phyloP scores from a whole-genome alignment of 2,797 vertebrate species.

The Zenarchopterus dispar region DNA sequence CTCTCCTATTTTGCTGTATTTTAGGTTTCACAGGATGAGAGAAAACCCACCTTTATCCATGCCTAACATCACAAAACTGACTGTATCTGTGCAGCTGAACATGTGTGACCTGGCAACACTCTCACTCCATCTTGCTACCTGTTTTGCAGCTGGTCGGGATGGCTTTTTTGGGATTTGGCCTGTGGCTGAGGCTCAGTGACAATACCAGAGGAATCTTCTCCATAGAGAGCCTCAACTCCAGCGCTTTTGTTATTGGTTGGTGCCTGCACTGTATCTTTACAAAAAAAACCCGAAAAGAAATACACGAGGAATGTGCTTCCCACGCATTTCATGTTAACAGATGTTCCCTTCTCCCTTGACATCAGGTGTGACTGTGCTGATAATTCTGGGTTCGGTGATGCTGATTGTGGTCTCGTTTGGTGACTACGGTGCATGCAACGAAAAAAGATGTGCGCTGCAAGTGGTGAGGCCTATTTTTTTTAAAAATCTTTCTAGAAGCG shows the following conservation, averaged over 20 bases:
- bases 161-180: slow-evolving; percentile 57
- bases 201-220: slow-evolving; percentile 61
- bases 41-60: too few species aligned
- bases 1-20: too few species aligned
- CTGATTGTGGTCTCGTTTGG: slow-evolving; percentile 68
- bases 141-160: slow-evolving; percentile 66
- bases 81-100: neutral
- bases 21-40: too few species aligned
- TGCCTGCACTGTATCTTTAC: neutral
- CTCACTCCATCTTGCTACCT: too few species aligned
- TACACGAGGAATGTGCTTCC: neutral
- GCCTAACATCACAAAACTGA: neutral
- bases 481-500: too few species aligned
- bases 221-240: slow-evolving; percentile 41
- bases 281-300: neutral
- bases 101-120: neutral
- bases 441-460: slow-evolving; percentile 59
- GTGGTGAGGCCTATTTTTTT: slow-evolving; percentile 57
- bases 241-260: slow-evolving; percentile 67
- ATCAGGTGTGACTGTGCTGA: slow-evolving; percentile 70
- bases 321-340: neutral
- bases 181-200: slow-evolving; percentile 72
- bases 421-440: slow-evolving; percentile 66
- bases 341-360: neutral
- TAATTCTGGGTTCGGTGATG: slow-evolving; percentile 59